phyloP scores from a whole-genome alignment of 2,888 invertebrate species.

The Clunio marinus region DNA sequence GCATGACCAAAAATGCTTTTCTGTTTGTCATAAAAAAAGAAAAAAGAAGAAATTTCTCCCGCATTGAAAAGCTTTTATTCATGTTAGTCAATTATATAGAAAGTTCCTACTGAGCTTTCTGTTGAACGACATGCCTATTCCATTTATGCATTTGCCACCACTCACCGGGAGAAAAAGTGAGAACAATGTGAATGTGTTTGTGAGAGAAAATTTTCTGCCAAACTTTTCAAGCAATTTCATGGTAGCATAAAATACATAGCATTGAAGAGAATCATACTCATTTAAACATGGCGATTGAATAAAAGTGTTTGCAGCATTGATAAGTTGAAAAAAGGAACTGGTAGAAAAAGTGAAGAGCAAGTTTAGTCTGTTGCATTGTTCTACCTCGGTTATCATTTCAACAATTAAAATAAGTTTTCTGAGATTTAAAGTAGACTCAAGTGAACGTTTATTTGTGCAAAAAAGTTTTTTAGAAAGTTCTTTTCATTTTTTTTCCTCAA shows the following conservation, averaged over 20 bases:
- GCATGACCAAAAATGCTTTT: no score
- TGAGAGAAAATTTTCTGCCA: background rate
- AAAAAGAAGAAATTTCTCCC: no score
- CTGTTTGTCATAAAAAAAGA: no score
- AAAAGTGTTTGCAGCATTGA: background rate
- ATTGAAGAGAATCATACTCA: background rate
- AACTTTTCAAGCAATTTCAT: background rate
- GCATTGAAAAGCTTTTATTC: no score
- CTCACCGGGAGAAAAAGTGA: background rate
- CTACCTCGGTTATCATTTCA: background rate
- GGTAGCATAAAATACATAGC: slow-evolving; percentile 2
- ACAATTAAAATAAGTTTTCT: background rate
- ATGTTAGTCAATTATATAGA: no score
- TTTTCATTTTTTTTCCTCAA: no score
- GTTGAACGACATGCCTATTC: background rate
- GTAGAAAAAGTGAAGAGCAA: background rate
- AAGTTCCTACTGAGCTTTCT: background rate
- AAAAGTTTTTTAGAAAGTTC: background rate
- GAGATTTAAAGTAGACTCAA: background rate
- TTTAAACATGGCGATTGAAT: slow-evolving; percentile 10
- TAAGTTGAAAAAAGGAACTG: background rate
- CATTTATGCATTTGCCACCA: background rate
- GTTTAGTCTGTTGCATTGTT: background rate
- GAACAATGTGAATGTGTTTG: background rate
- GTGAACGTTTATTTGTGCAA: no score